These are phyloP conservation scores for Echinops telfairi DNA, from an alignment of 2,113 vertebrate species.

Conservation along the genomic window DNA sequence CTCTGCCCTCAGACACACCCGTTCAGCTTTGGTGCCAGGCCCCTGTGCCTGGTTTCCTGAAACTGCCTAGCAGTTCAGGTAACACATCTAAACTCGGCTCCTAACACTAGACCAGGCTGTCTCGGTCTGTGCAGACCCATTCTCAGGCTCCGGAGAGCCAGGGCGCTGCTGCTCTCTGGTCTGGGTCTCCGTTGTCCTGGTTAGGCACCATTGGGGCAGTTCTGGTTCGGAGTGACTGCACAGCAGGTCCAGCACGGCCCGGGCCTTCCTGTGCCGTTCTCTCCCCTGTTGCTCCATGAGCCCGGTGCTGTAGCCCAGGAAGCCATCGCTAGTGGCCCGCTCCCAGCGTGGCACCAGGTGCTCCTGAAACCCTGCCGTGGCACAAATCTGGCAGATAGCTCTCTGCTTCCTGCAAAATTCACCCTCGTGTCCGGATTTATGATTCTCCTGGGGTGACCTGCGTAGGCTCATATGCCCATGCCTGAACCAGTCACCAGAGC, in stretches of 20 bases:
- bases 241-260: too few relatives aligned
- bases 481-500: not conserved
- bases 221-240: too few relatives aligned
- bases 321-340: not conserved
- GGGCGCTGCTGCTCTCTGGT: not conserved
- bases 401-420: not conserved
- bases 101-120: not conserved
- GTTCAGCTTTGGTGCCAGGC: not conserved
- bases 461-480: not conserved
- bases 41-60: not conserved
- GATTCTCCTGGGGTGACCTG: not conserved
- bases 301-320: not conserved
- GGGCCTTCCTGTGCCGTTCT: too few relatives aligned
- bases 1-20: not conserved
- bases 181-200: not conserved
- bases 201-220: too few relatives aligned
- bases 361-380: not conserved
- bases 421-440: not conserved
- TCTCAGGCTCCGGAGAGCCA: not conserved
- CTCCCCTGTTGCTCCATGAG: too few relatives aligned
- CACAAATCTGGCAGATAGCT: not conserved
- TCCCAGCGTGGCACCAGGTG: not conserved
- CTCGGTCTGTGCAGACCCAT: not conserved
- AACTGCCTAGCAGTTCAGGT: not conserved
- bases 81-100: not conserved